Percentiles rank a stretch among this genome's conserved stretches.
These are phyloP conservation scores for Callocephalon fimbriatum DNA, from an alignment of 2,113 vertebrate genomes.

Conservation along the genomic window DNA sequence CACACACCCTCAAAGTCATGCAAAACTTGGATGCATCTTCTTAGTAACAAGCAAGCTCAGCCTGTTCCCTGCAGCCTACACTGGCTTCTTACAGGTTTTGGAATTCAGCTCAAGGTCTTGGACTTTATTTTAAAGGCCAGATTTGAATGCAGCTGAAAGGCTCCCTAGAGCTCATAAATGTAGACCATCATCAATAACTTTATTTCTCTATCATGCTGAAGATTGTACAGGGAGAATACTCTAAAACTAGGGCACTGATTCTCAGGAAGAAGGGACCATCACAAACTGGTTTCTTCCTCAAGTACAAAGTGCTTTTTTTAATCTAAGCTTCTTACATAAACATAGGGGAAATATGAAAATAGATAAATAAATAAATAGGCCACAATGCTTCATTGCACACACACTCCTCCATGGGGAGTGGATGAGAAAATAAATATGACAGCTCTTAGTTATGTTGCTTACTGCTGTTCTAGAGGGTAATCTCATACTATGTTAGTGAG, in stretches of 20 bases:
- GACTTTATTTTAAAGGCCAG: not conserved
- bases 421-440: slow-evolving; percentile 11
- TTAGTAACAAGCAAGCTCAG: not conserved
- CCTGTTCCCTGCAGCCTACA: not conserved
- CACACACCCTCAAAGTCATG: not conserved
- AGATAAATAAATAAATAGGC: not conserved
- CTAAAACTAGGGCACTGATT: not conserved
- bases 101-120: not conserved
- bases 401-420: not conserved
- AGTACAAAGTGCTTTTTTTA: not conserved
- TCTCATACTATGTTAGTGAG: not conserved
- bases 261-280: not conserved
- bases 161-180: not conserved
- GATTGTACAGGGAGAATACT: not conserved
- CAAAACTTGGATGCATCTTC: not conserved
- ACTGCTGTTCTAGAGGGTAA: slow-evolving; percentile 9
- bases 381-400: not conserved
- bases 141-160: not conserved
- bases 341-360: not conserved
- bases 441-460: not conserved
- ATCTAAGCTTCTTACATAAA: not conserved
- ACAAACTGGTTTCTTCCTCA: not conserved
- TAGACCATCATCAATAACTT: not conserved
- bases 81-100: not conserved
- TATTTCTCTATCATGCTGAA: not conserved